phyloP scores from a whole-genome alignment of 2,797 vertebrate genomes.

The Xiphorhynchus erythropygius region DNA sequence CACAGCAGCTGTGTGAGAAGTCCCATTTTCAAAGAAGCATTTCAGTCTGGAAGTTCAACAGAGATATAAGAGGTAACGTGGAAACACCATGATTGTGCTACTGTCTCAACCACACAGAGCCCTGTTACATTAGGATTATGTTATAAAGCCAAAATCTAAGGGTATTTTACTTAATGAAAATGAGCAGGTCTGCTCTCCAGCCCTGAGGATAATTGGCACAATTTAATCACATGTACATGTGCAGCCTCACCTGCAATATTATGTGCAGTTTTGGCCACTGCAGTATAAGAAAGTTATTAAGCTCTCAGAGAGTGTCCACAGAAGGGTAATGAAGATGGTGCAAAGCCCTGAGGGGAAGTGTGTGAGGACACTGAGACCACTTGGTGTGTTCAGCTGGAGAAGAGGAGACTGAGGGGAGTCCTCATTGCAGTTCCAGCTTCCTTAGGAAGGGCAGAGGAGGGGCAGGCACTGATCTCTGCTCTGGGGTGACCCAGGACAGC shows the following conservation, averaged over 20 bases:
- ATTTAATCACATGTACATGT: neutral
- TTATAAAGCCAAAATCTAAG: neutral
- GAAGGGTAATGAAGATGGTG: neutral
- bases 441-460: neutral
- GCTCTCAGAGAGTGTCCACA: neutral
- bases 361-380: neutral
- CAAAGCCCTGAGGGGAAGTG: neutral
- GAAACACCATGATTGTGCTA: fast-evolving
- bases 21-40: neutral
- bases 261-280: neutral
- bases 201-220: neutral
- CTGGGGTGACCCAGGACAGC: neutral
- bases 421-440: neutral
- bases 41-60: neutral
- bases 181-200: neutral
- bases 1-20: neutral
- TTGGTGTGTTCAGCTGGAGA: neutral
- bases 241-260: neutral
- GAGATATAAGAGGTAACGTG: neutral
- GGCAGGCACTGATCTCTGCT: neutral
- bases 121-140: neutral
- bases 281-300: neutral
- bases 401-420: neutral
- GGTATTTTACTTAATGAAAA: neutral
- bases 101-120: neutral